Evolutionary conservation across 2,888 invertebrate genomes (phyloP), one percentile per base, ranked within the genome.

Genomic region (Pseudolycoriella hygida): DNA sequence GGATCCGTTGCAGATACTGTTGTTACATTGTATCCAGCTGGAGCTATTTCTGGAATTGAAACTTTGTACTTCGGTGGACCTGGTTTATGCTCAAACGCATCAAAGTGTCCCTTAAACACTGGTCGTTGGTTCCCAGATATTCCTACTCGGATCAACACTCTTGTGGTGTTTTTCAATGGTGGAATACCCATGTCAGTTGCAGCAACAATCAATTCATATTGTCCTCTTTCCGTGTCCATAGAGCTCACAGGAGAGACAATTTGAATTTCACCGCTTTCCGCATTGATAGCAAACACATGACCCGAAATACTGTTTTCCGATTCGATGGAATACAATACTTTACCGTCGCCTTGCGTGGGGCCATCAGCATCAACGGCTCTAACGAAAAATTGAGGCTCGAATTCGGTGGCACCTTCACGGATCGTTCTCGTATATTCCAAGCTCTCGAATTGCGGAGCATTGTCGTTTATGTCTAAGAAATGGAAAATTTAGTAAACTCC

Each of bases 51-150:
- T 42, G 72, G 68, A 17, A 85, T 71, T 42, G 71, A 74, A 0
- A 78, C 80, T 49, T 77, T 72, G 54, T 84, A 85, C 41, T 76
- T 77, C 56, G 76, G 79, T 0, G 80, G 79, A 11, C 77, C 78
- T 0, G 77, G 63, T 17, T 72, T 71, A 20, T 73, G 71, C 50
- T 63, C 61, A 2, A 70, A 68, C 49, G 71, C 72, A 44, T 77
- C 77, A 52, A 76, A 79, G 53, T 80, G 78, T 1, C 80, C 80
- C 52, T 77, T 76, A 54, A 81, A 83, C n/a, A 80, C 74, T 1
- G 82, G 85, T n/a, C 81, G 67, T 53, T 83, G 81, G 54, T 84
- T 83, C 1, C 83, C 83, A 1, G 82, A 79, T 3, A 82, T 80
- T 0, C 84, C 84, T 0, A 85, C 83, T n/a, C 81, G 69, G 14